These are phyloP conservation scores for Chymomyza amoena DNA, from an alignment of 2,888 invertebrate species.

Conservation along the genomic window DNA sequence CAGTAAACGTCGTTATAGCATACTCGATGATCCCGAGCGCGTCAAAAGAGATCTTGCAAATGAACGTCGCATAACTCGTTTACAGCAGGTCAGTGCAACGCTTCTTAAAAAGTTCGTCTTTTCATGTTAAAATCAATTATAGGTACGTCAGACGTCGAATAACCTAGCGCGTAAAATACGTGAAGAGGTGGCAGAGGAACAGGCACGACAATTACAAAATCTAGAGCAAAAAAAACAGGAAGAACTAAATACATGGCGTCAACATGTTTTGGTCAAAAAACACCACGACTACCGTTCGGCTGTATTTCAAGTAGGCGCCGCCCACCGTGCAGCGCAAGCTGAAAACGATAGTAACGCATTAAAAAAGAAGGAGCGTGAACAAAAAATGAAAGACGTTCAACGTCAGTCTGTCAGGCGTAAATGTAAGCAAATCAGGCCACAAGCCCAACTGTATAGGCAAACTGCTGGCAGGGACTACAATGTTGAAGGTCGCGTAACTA, in stretches of 20 bases:
- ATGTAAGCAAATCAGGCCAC: constrained; percentile 4
- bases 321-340: constrained; percentile 68
- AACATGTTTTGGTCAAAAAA: constrained; percentile 79
- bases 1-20: constrained; percentile 73
- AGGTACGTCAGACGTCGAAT: constrained; percentile 84
- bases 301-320: constrained; percentile 73
- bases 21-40: constrained; percentile 79
- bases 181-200: constrained; percentile 80
- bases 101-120: neutral
- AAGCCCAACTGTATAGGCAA: constrained; percentile 13
- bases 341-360: constrained; percentile 54
- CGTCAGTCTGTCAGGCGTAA: constrained; percentile 21
- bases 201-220: constrained; percentile 79
- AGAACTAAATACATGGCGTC: constrained; percentile 79
- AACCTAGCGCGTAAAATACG: constrained; percentile 81
- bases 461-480: constrained; percentile 28
- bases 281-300: constrained; percentile 74
- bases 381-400: constrained; percentile 41
- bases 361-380: constrained; percentile 34
- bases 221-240: constrained; percentile 80
- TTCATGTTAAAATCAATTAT: neutral
- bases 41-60: constrained; percentile 81
- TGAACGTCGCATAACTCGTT: constrained; percentile 81
- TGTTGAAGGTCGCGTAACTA: constrained; percentile 41
- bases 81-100: constrained; percentile 81